phyloP scores from a whole-genome alignment of 2,888 invertebrate genomes.

The Holacanthella duospinosa region DNA sequence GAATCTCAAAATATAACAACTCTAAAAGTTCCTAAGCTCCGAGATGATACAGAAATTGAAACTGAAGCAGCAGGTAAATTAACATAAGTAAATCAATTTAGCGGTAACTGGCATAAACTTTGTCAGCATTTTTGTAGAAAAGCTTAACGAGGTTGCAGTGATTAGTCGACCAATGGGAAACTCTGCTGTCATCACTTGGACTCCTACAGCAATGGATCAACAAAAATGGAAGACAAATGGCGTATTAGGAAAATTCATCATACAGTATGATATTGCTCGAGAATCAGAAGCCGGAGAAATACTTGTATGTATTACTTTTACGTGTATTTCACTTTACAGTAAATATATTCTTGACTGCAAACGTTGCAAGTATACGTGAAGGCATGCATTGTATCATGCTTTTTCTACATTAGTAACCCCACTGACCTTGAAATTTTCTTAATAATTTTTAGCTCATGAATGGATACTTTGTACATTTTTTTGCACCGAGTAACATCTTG shows the following conservation, averaged over 20 bases:
- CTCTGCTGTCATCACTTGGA: constrained; percentile 49
- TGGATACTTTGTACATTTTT: constrained; percentile 43
- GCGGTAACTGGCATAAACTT: no score
- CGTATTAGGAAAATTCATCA: constrained; percentile 47
- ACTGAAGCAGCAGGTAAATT: constrained; percentile 3
- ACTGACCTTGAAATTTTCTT: constrained; percentile 2
- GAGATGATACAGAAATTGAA: constrained; percentile 53
- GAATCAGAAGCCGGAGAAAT: constrained; percentile 38
- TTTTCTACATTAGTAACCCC: not conserved
- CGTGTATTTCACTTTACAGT: no score
- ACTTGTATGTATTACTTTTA: no score
- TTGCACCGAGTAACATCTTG: constrained; percentile 39
- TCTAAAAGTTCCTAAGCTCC: constrained; percentile 53
- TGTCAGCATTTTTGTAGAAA: not conserved
- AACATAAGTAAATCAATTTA: no score
- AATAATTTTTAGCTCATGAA: constrained; percentile 37
- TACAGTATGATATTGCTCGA: constrained; percentile 57
- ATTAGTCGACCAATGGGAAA: not conserved
- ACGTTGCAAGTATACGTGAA: no score
- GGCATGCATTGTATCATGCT: no score
- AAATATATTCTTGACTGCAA: no score
- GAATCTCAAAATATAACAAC: constrained; percentile 52
- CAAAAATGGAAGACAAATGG: constrained; percentile 42
- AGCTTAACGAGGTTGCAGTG: not conserved
- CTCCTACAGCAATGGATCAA: constrained; percentile 48